Conservation (phyloP, 1,140 invertebrate genomes). For the Caenorhabditis remanei region DNA sequence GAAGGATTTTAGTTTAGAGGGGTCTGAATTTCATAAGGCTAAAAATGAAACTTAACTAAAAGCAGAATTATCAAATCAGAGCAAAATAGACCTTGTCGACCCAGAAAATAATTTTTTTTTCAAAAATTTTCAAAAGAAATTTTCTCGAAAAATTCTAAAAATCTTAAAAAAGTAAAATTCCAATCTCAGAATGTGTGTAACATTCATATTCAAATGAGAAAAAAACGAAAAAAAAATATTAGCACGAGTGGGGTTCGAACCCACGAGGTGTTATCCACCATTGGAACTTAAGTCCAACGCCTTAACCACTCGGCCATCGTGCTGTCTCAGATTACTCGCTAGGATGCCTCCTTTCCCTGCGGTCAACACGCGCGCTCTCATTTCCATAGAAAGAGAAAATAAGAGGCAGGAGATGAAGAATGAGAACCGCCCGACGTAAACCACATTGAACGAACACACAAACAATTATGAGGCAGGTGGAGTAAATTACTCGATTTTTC, state of each 20-base stretch:
- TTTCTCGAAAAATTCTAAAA: too few relatives aligned
- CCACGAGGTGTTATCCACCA: slow-evolving; percentile 65
- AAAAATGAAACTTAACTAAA: too few relatives aligned
- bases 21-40: too few relatives aligned
- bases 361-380: neutral
- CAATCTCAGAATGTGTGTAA: too few relatives aligned
- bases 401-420: neutral
- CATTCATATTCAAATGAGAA: too few relatives aligned
- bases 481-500: too few relatives aligned
- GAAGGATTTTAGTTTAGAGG: neutral
- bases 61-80: too few relatives aligned
- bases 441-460: neutral
- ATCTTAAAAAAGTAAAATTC: too few relatives aligned
- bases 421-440: neutral
- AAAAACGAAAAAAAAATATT: slow-evolving; percentile 54
- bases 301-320: slow-evolving; percentile 70
- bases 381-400: neutral
- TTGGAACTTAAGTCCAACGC: slow-evolving; percentile 71
- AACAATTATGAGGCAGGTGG: neutral
- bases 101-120: too few relatives aligned
- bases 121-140: too few relatives aligned
- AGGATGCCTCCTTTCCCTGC: neutral
- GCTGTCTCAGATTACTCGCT: neutral
- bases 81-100: too few relatives aligned
- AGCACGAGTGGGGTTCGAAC: slow-evolving; percentile 68